These are phyloP conservation scores for Schizothorax lantsangensis DNA, from an alignment of 2,797 vertebrate species.

Conservation along the genomic window DNA sequence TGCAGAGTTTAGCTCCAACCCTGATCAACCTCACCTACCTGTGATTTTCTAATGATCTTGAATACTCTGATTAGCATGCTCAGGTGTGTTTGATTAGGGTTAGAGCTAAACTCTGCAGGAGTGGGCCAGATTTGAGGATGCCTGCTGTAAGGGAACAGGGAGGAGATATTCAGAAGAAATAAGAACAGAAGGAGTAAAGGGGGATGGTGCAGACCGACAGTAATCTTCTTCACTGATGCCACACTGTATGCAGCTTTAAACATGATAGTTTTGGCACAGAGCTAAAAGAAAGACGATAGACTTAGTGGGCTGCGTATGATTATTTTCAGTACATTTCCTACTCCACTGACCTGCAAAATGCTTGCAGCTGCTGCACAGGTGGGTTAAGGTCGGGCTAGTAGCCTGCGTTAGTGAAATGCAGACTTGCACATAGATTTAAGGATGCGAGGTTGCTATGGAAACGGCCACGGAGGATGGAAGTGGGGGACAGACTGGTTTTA, in stretches of 20 bases:
- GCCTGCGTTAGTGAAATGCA: constrained; percentile 11
- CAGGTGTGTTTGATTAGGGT: too few relatives aligned
- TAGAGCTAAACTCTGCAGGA: too few relatives aligned
- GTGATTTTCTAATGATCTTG: too few relatives aligned
- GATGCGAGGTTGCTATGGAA: constrained; percentile 62
- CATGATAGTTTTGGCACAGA: constrained; percentile 23
- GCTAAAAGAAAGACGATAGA: constrained; percentile 17
- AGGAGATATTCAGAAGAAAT: constrained; percentile 9
- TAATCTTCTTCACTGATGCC: constrained; percentile 49
- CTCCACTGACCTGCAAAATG: constrained; percentile 39
- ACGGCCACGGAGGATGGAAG: constrained; percentile 44
- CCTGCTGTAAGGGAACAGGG: background rate
- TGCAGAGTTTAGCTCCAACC: too few relatives aligned
- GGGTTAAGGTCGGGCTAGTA: background rate
- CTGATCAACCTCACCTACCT: too few relatives aligned
- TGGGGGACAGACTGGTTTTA: constrained; percentile 52
- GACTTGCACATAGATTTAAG: constrained; percentile 43
- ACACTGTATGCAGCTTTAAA: constrained; percentile 11
- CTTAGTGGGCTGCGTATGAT: background rate
- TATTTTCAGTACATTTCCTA: constrained; percentile 39
- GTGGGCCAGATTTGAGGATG: too few relatives aligned
- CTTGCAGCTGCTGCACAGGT: constrained; percentile 18
- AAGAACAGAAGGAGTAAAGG: background rate
- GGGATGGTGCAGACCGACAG: constrained; percentile 16
- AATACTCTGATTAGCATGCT: too few relatives aligned